A percentile compares a stretch with the other conserved stretches of the same genome.
Conservation (phyloP, 2,888 invertebrate species). For the Eilema griseolum region DNA sequence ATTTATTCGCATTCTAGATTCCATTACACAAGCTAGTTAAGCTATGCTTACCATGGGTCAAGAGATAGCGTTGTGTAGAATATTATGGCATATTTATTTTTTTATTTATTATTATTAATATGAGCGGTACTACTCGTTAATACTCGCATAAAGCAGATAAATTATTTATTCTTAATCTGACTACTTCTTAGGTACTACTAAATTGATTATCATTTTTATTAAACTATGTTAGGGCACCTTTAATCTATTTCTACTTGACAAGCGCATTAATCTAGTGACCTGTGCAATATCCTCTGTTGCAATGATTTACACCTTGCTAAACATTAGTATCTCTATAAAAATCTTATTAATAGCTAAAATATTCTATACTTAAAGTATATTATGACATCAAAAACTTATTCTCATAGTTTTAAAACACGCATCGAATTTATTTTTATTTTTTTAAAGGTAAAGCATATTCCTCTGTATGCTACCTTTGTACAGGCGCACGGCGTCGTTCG, state of each 20-base stretch:
- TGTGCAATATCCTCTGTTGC: neutral
- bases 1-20: too few species aligned
- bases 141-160: too few species aligned
- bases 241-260: too few species aligned
- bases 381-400: neutral
- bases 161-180: too few species aligned
- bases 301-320: neutral
- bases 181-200: neutral
- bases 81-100: too few species aligned
- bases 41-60: too few species aligned
- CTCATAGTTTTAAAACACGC: neutral
- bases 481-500: conserved; percentile 70
- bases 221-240: neutral
- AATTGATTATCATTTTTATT: neutral
- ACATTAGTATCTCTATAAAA: neutral
- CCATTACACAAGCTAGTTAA: too few species aligned
- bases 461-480: conserved; percentile 56
- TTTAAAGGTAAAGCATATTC: conserved; percentile 51
- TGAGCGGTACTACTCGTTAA: too few species aligned
- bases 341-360: neutral
- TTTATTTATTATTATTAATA: too few species aligned
- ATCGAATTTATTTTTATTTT: neutral
- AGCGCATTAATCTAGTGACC: too few species aligned
- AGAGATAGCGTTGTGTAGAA: too few species aligned
- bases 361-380: neutral